Base-by-base conservation (phyloP, 2,888 invertebrate genomes). In the Teleogryllus oceanicus region DNA sequence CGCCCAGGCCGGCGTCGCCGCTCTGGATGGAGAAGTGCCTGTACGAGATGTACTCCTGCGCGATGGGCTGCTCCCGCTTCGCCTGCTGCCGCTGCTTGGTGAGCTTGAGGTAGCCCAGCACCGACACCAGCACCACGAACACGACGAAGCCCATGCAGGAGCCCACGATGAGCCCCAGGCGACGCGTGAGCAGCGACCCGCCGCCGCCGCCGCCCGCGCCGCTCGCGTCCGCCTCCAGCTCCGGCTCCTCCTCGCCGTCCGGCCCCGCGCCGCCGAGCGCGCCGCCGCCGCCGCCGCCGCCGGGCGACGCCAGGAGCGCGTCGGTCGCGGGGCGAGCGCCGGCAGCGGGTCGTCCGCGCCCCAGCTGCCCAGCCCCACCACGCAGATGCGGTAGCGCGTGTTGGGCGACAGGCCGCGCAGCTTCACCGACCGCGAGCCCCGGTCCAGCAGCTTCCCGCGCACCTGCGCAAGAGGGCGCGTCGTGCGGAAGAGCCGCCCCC, bases 101-200 rank as follows among this genome's bases (percentile, higher is more conserved):
- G 82, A 94, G 90, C 87, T 96, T 95, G 82, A 95, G 91, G 86
- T 95, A 95, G 49, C 94, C 94, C 83, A 96, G 89, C 77, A 93
- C 92, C n/a, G 95, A 94, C 80, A 95, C 93, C 85, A 96, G 89
- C 49, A 95, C 92, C 79, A 96, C 90, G 85, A 96, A 95, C 78
- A 96, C 94, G 82, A 95, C 91, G 85, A 95, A 93, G 79, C 95
- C 95, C 89, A 96, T 92, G 85, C 94, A 94, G 86, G 94, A 94
- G 79, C 96, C 96, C 80, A 96, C 93, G 84, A 96, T 94, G 83
- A 96, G 90, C 50, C 96, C 95, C 80, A 96, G 89, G 83, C 96
- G 90, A 81, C 95, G 90, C 8, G 94, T 94, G 74, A 96, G 89
- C 85, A 96, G 92, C 82, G 93, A 94, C 92, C 84, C 82, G 75